phyloP scores from a whole-genome alignment of 2,888 invertebrate species.

The Drosophila helvetica region DNA sequence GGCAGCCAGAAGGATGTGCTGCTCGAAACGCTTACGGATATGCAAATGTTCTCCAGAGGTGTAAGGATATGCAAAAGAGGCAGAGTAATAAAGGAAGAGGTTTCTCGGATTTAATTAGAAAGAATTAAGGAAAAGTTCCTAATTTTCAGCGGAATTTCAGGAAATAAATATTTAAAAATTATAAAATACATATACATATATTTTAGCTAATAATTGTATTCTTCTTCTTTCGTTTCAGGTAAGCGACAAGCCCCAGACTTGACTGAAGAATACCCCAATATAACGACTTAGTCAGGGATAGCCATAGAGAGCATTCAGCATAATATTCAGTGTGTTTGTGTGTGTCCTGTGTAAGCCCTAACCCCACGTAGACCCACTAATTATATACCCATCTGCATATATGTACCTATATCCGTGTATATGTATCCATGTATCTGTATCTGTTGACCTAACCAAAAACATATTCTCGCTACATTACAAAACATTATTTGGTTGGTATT shows the following conservation, averaged over 20 bases:
- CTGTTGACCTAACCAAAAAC: slow-evolving; percentile 23
- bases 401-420: slow-evolving; percentile 3
- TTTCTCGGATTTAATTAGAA: too few relatives aligned
- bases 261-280: neutral
- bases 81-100: too few relatives aligned
- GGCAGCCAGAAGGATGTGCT: slow-evolving; percentile 9
- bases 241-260: slow-evolving; percentile 44
- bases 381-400: slow-evolving; percentile 31
- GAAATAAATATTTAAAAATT: neutral
- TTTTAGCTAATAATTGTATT: neutral
- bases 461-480: slow-evolving; percentile 11
- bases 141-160: too few relatives aligned
- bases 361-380: slow-evolving; percentile 34
- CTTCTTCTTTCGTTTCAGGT: slow-evolving; percentile 54
- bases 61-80: slow-evolving; percentile 12
- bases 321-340: slow-evolving; percentile 25
- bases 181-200: too few relatives aligned
- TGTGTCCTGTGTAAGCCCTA: slow-evolving; percentile 36
- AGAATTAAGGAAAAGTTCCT: too few relatives aligned
- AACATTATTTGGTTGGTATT: slow-evolving; percentile 21
- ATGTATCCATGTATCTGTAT: slow-evolving; percentile 2
- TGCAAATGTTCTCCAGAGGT: slow-evolving; percentile 16
- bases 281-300: slow-evolving; percentile 6
- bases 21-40: slow-evolving; percentile 19
- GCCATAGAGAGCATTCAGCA: slow-evolving; percentile 5